A percentile compares a stretch with the other conserved stretches of the same genome.
Evolutionary conservation across 53 echinoderm and acorn worm genomes (phyloP).

Genomic region (Stichopus horrens): DNA sequence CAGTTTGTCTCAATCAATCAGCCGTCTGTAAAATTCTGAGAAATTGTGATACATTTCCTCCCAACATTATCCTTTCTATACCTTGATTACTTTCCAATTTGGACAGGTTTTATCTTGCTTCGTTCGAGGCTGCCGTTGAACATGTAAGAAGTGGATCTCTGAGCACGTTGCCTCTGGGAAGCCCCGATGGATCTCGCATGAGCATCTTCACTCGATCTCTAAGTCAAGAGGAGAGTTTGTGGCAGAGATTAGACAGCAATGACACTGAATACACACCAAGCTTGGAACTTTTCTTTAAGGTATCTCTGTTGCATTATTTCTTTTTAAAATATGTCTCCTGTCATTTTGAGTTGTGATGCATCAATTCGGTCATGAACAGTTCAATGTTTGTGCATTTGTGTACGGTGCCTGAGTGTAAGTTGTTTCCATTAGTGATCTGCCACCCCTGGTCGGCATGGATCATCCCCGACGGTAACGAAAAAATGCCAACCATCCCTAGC

Average conservation of each 20-base stretch:
- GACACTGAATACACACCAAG: slow-evolving; percentile 72
- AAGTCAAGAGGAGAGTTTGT: slow-evolving; percentile 65
- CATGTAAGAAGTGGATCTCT: slow-evolving; percentile 88
- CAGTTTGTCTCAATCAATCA: too few species aligned
- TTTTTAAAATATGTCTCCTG: neutral
- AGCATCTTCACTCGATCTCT: slow-evolving; percentile 53
- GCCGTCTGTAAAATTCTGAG: too few species aligned
- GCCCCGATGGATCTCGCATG: slow-evolving; percentile 62
- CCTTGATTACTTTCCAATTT: too few species aligned
- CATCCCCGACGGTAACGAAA: too few species aligned
- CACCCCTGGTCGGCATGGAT: too few species aligned
- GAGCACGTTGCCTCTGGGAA: slow-evolving; percentile 58
- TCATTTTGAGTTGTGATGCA: neutral
- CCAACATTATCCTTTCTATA: too few species aligned
- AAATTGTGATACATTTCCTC: too few species aligned
- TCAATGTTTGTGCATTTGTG: too few species aligned
- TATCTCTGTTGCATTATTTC: slow-evolving; percentile 8
- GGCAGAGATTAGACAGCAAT: slow-evolving; percentile 70
- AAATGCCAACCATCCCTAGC: too few species aligned
- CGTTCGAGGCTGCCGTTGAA: slow-evolving; percentile 90
- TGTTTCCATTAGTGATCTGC: too few species aligned
- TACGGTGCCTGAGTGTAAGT: too few species aligned
- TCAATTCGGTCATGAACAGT: too few species aligned
- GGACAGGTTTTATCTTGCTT: slow-evolving; percentile 91
- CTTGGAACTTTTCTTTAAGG: slow-evolving; percentile 85